phyloP scores from a whole-genome alignment of 2,797 vertebrate species.

The Argentina silus region DNA sequence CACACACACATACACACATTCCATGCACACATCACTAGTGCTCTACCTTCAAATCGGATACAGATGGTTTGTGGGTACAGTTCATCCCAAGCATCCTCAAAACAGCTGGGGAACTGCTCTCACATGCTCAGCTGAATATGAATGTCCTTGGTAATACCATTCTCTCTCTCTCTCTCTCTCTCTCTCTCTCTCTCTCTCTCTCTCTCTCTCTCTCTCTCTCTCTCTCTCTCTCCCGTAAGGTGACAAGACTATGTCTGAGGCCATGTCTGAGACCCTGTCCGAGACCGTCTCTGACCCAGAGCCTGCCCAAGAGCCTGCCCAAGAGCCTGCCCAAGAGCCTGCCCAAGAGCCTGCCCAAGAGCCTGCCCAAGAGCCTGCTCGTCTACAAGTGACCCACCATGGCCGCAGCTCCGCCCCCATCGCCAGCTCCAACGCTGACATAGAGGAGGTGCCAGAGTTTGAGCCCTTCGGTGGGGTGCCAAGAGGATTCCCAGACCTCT shows the following conservation, averaged over 20 bases:
- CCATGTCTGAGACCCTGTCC: too few species aligned
- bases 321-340: too few species aligned
- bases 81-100: not conserved
- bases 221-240: not conserved
- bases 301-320: conserved; percentile 38
- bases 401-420: conserved; percentile 80
- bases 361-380: conserved; percentile 37
- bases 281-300: not conserved
- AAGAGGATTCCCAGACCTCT: conserved; percentile 77
- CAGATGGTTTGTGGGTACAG: not conserved
- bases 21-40: not conserved
- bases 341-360: not conserved
- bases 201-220: not conserved
- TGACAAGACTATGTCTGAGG: too few species aligned
- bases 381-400: conserved; percentile 59
- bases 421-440: conserved; percentile 82
- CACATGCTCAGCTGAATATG: not conserved
- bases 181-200: not conserved
- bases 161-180: not conserved
- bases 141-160: not conserved
- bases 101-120: not conserved
- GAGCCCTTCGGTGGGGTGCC: conserved; percentile 81
- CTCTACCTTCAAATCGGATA: not conserved
- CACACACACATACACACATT: not conserved
- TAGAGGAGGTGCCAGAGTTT: conserved; percentile 78